Base-by-base conservation (phyloP, 2,797 vertebrate genomes). In the Arrhamphus sclerolepis region DNA sequence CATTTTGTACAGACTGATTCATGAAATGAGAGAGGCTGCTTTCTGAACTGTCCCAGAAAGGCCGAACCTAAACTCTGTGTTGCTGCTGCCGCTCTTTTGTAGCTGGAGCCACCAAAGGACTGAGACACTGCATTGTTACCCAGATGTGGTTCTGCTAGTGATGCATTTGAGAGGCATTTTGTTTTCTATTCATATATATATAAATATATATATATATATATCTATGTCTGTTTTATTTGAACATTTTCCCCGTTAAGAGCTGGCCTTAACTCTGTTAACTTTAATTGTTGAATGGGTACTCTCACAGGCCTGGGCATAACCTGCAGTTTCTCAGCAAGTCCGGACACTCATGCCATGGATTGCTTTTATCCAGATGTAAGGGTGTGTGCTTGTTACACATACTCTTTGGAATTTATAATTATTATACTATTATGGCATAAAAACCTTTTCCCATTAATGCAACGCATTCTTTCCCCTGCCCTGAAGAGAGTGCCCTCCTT, bases 191-290 rank as follows among this genome's bases (percentile, higher is more conserved):
- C 51, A 57, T 80, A 86, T 89, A 80, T 90, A 34, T 43, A 82
- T 46, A 44, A 18, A 34, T 43, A 49, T 50, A 11, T 53, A 54
- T 51, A 55, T 26, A 28, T 78, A 83, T 85, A 76, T 67, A 86
- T 77, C 72, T 73, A 72, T 76, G 82, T 87, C 67, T 82, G 83
- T 87, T 82, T 85, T 55, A 72, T 87, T 81, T 77, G 62, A 76
- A 67, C 46, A 56, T 66, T 68, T 75, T 82, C 61, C n/a, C 77
- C 81, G 86, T 89, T 88, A 85, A 85, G 88, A 91, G 90, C 90
- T 91, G 90, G 88, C 89, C 90, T 91, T 90, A 90, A 88, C 87
- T 77, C 55, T 84, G 69, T 85, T 71, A 70, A 70, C 72, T 84
- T 71, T 77, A 77, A 66, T 76, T 82, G 83, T 87, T 83, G 63